These are phyloP conservation scores for Rhinopithecus roxellana DNA, from an alignment of 2,113 vertebrate species.

Conservation along the genomic window DNA sequence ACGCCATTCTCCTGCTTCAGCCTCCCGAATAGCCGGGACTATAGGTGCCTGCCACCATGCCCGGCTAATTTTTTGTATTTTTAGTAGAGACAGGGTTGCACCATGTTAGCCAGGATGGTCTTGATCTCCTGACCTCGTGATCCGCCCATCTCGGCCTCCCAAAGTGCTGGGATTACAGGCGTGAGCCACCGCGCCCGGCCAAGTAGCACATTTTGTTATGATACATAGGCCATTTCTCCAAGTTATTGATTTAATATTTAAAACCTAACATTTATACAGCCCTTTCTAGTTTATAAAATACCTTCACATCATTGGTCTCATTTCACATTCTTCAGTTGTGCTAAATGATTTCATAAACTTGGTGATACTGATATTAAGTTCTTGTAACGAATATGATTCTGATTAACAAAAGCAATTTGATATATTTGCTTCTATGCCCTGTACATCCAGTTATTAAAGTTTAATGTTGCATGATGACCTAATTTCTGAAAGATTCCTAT, in stretches of 20 bases:
- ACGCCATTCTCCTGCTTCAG: no score
- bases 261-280: neutral
- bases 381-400: conserved; percentile 24
- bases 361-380: neutral
- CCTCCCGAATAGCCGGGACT: no score
- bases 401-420: conserved; percentile 50
- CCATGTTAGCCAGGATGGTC: no score
- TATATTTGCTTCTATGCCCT: conserved; percentile 42
- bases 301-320: neutral
- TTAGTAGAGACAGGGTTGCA: no score
- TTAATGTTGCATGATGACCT: conserved; percentile 64
- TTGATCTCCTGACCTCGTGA: no score
- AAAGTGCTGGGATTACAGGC: no score
- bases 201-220: neutral
- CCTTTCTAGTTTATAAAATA: neutral
- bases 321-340: conserved; percentile 12
- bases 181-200: no score
- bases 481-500: conserved; percentile 55
- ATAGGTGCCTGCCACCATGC: no score
- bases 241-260: conserved; percentile 27
- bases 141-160: no score
- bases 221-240: neutral
- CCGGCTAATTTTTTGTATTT: no score
- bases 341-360: conserved; percentile 15
- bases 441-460: conserved; percentile 53